Percentiles rank a stretch among this genome's conserved stretches.
phyloP scores from a whole-genome alignment of 2,888 invertebrate species.

The Saturnia japonica region DNA sequence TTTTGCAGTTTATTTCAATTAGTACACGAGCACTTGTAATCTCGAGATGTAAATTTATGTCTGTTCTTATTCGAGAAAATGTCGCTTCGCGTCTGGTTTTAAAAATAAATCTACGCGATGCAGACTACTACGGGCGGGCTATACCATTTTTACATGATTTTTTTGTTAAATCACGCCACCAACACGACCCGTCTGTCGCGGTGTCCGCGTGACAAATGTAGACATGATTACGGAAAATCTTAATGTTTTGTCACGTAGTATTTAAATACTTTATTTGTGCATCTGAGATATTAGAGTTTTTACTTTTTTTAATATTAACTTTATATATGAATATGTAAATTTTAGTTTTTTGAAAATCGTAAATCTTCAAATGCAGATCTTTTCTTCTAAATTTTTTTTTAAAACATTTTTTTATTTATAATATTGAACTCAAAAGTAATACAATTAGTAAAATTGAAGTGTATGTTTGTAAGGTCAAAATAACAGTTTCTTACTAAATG shows the following conservation, averaged over 20 bases:
- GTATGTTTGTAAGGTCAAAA: too few relatives aligned
- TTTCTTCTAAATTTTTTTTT: too few relatives aligned
- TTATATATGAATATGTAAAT: background rate
- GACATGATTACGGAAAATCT: background rate
- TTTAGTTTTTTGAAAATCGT: too few relatives aligned
- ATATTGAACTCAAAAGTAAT: too few relatives aligned
- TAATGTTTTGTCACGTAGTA: background rate
- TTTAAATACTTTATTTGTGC: background rate
- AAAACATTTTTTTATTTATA: too few relatives aligned
- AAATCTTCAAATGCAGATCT: too few relatives aligned
- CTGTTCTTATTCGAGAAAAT: conserved; percentile 43
- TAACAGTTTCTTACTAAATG: too few relatives aligned
- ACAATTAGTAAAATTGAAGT: too few relatives aligned
- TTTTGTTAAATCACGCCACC: background rate
- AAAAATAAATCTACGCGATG: conserved; percentile 36
- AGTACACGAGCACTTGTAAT: conserved; percentile 46
- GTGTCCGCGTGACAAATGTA: background rate
- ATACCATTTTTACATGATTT: conserved; percentile 21
- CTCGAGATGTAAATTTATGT: conserved; percentile 53
- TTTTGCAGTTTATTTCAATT: conserved; percentile 62
- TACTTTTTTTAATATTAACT: background rate
- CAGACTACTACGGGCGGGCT: conserved; percentile 25
- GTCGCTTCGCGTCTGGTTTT: conserved; percentile 37
- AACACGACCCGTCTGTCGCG: background rate
- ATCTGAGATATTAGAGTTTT: background rate